Percentiles rank a stretch among this genome's conserved stretches.
phyloP scores from a whole-genome alignment of 2,113 vertebrate species.

The Nycticorax nycticorax region DNA sequence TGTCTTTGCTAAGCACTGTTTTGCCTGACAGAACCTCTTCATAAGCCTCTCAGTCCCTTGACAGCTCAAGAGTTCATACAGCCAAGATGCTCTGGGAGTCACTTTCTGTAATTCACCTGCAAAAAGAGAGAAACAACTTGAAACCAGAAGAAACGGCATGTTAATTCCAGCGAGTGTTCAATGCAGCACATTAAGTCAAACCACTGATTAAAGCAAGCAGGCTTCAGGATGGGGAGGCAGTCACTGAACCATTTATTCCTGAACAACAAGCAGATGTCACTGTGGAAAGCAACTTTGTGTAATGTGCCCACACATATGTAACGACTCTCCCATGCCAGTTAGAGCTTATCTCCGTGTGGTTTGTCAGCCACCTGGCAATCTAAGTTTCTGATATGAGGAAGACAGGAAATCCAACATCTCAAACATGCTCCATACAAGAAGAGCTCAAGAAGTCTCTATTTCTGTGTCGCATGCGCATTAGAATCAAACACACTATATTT shows the following conservation, averaged over 20 bases:
- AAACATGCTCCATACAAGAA: background rate
- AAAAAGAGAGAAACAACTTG: slow-evolving; percentile 42
- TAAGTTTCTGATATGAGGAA: background rate
- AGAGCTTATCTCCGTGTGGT: background rate
- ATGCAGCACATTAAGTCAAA: background rate
- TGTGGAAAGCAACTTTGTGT: background rate
- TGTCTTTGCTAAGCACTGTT: slow-evolving; percentile 82
- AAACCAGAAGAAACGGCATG: background rate
- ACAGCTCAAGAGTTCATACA: slow-evolving; percentile 75
- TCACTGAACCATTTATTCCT: background rate
- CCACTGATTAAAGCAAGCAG: background rate
- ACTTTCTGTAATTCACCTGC: slow-evolving; percentile 72
- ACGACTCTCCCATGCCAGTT: background rate
- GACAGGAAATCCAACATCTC: background rate
- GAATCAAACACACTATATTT: background rate
- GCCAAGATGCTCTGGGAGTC: slow-evolving; percentile 53
- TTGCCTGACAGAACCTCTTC: slow-evolving; percentile 84
- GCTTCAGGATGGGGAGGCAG: background rate
- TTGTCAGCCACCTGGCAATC: background rate
- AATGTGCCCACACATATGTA: background rate
- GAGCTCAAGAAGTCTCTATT: background rate
- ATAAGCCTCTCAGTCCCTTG: slow-evolving; percentile 86
- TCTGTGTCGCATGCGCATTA: rapidly evolving
- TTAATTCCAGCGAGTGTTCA: background rate
- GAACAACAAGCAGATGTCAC: slow-evolving; percentile 39